Evolutionary conservation across 2,113 vertebrate species (phyloP).

Genomic region (Daubentonia madagascariensis): DNA sequence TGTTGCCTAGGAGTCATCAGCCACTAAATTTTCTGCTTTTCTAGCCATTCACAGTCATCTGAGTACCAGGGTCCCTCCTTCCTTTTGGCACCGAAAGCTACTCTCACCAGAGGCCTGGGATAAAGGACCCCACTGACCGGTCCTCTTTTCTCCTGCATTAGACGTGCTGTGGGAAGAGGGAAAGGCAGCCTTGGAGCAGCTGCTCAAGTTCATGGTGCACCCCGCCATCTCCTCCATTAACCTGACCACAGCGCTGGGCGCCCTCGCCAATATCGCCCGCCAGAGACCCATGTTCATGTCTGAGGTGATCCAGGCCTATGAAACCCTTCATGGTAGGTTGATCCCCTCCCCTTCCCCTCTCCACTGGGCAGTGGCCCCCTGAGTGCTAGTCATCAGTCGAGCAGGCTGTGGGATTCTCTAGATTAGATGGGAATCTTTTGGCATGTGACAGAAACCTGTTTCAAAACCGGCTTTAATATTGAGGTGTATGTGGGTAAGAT

Average conservation of each 20-base stretch:
- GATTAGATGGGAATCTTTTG: not conserved
- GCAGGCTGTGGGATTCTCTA: not conserved
- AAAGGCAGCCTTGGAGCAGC: constrained; percentile 90
- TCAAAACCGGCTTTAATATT: not conserved
- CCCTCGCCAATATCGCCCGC: constrained; percentile 92
- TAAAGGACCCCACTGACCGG: not conserved
- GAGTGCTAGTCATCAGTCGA: accelerated
- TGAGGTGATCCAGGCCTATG: constrained; percentile 95
- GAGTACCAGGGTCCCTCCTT: not conserved
- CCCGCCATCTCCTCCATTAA: constrained; percentile 98
- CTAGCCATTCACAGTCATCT: not conserved
- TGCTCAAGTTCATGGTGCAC: constrained; percentile 98
- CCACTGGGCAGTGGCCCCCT: not conserved
- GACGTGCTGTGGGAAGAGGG: constrained; percentile 91
- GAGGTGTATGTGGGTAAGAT: not conserved
- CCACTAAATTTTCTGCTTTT: not conserved
- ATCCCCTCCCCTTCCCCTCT: accelerated
- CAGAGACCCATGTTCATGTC: constrained; percentile 99
- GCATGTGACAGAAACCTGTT: not conserved
- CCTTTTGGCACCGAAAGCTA: not conserved
- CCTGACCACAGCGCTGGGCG: constrained; percentile 93
- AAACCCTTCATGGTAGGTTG: constrained; percentile 91
- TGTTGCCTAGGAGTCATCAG: not conserved
- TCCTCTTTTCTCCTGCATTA: constrained; percentile 61
- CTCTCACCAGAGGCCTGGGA: not conserved